Base-by-base conservation (phyloP, 2,888 invertebrate genomes). In the Drosophila monieri region DNA sequence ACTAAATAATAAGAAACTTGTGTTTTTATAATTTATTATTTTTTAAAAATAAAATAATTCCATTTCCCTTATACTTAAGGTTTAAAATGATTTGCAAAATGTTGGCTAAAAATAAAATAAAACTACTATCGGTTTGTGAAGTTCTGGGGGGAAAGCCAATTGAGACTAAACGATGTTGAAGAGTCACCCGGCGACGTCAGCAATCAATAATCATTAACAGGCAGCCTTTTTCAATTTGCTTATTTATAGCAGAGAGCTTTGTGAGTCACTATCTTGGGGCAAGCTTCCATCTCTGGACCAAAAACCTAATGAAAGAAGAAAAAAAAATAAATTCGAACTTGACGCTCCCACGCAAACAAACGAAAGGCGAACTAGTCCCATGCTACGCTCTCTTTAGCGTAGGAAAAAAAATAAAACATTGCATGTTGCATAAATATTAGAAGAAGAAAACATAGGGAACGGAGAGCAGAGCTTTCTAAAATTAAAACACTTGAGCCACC, bases 391-490 rank as follows among this genome's bases (percentile, higher is more conserved):
- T 80, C 72, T 58, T 71, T 78, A 58, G 60, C 46, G 47, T 35
- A 30, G 60, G 58, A 35, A 35, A 54, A 59, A 65, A 58, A 58
- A 59, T 39, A 57, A 37, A 27, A 27, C 70, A 78, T 80, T 71
- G 78, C 85, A 86, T 86, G 74, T 80, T 86, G 81, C 85, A 77
- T 79, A 77, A 76, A 85, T 62, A 77, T 72, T 73, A 66, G 71
- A 65, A 65, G 71, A 65, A 65, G 65, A 60, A 39, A 25, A 51
- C n/a, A 39, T 21, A 6, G 41, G 35, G 62, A 46, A 49, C 51
- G 18, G 44, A 61, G 61, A 61, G 37, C 27, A 27, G 68, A 74
- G 79, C 79, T 87, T 87, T 84, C 88, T 84, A 84, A 74, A 87
- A 75, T 84, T 84, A 84, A 69, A 55, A 71, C 75, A 74, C 70